Percentiles rank a stretch among this genome's conserved stretches.
These are phyloP conservation scores for Chromis chromis DNA, from an alignment of 2,797 vertebrate species.

Conservation along the genomic window DNA sequence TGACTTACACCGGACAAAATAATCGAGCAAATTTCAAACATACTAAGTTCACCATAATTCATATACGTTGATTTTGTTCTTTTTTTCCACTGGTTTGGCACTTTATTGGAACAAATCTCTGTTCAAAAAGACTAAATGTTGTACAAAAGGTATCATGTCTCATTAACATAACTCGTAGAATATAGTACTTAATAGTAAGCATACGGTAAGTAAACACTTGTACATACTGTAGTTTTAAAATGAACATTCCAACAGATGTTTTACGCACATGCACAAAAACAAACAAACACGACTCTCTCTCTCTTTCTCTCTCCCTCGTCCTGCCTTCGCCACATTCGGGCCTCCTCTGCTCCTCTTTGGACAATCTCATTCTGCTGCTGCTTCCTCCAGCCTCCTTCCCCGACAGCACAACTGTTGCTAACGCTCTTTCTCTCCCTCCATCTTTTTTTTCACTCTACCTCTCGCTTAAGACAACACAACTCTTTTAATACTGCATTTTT, in stretches of 20 bases:
- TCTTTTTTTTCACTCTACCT: constrained; percentile 42
- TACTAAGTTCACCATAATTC: constrained; percentile 84
- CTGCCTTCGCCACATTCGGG: constrained; percentile 51
- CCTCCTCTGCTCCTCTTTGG: constrained; percentile 70
- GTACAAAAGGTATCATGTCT: constrained; percentile 90
- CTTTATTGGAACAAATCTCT: constrained; percentile 96
- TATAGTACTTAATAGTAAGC: constrained; percentile 90
- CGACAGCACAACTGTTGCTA: constrained; percentile 55
- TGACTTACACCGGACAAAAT: constrained; percentile 84
- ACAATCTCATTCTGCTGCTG: constrained; percentile 61
- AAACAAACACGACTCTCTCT: constrained; percentile 85
- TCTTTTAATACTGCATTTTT: constrained; percentile 72
- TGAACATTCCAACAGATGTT: constrained; percentile 98
- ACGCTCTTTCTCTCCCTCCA: constrained; percentile 29
- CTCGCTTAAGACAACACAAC: constrained; percentile 72
- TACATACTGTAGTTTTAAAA: constrained; percentile 90
- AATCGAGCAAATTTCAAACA: constrained; percentile 88
- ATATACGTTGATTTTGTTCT: constrained; percentile 80
- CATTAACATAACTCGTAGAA: constrained; percentile 90
- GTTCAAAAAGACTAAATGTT: constrained; percentile 92
- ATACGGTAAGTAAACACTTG: constrained; percentile 95
- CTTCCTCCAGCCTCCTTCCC: constrained; percentile 34
- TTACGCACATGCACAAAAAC: constrained; percentile 96
- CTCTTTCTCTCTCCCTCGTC: constrained; percentile 58
- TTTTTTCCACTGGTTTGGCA: constrained; percentile 93